These are phyloP conservation scores for Clistopyga incitator DNA, from an alignment of 2,888 invertebrate species.

Conservation along the genomic window DNA sequence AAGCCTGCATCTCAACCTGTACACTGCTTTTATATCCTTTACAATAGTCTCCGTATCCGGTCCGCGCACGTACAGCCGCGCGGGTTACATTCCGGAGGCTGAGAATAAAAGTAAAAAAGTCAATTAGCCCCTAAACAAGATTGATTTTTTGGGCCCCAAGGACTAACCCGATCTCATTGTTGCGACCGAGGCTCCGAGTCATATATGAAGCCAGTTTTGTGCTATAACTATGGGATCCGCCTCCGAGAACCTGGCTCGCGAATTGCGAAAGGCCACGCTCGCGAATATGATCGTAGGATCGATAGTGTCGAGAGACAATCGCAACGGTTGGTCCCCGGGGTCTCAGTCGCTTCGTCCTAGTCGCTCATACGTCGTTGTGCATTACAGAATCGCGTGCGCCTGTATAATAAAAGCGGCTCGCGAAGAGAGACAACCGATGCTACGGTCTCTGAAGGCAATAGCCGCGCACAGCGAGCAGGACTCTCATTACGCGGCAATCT, in stretches of 20 bases:
- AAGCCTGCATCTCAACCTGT: conserved; percentile 46
- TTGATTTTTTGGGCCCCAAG: conserved; percentile 22
- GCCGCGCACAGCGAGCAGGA: conserved; percentile 42
- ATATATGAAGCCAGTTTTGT: neutral
- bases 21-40: conserved; percentile 4
- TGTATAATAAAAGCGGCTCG: conserved; percentile 40
- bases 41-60: conserved; percentile 16
- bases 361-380: conserved; percentile 13
- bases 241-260: conserved; percentile 18
- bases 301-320: conserved; percentile 41
- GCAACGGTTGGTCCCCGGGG: conserved; percentile 37
- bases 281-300: conserved; percentile 22
- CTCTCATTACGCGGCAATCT: conserved; percentile 82
- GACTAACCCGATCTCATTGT: conserved; percentile 8
- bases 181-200: neutral
- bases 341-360: conserved; percentile 12
- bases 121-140: conserved; percentile 12
- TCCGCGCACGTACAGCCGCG: neutral
- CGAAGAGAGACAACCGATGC: conserved; percentile 1
- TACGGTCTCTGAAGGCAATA: conserved; percentile 41
- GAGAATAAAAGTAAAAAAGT: conserved; percentile 25
- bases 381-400: conserved; percentile 13
- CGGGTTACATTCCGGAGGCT: neutral
- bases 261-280: conserved; percentile 12
- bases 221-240: neutral